phyloP scores from a whole-genome alignment of 2,113 vertebrate species.

The Macquaria australasica region DNA sequence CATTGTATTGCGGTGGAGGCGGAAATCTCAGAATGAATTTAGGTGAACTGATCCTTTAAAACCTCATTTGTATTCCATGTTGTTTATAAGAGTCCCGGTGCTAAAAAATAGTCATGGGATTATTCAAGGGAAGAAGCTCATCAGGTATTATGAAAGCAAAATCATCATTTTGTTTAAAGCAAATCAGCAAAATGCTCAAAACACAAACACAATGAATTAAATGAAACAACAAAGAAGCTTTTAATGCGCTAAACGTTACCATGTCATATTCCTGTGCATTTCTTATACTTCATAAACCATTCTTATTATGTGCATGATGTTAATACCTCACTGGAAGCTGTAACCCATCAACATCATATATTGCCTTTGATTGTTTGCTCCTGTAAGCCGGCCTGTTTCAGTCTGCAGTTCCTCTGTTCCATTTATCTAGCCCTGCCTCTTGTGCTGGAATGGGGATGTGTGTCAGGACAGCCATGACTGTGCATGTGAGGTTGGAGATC shows the following conservation, averaged over 20 bases:
- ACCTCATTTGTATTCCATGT: not conserved
- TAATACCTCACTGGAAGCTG: not conserved
- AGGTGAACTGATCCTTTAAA: not conserved
- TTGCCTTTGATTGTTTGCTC: not conserved
- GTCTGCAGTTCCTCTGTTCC: not conserved
- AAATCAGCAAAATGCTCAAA: not conserved
- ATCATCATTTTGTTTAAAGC: not conserved
- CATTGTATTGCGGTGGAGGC: not conserved
- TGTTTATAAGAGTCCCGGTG: not conserved
- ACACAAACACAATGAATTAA: not conserved
- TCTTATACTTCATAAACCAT: not conserved
- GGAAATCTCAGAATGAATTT: not conserved
- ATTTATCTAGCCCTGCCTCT: slow-evolving; percentile 61
- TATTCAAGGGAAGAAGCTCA: not conserved
- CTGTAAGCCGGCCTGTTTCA: slow-evolving; percentile 7
- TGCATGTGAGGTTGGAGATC: slow-evolving; percentile 41
- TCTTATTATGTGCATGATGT: not conserved
- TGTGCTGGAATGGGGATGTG: slow-evolving; percentile 52
- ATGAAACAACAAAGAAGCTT: not conserved
- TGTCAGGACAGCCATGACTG: slow-evolving; percentile 29
- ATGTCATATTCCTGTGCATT: not conserved
- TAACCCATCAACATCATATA: not conserved
- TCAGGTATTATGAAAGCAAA: not conserved
- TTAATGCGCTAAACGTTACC: not conserved
- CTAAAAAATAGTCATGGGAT: not conserved